Conservation (phyloP, 2,113 vertebrate species). For the Varanus salvator region DNA sequence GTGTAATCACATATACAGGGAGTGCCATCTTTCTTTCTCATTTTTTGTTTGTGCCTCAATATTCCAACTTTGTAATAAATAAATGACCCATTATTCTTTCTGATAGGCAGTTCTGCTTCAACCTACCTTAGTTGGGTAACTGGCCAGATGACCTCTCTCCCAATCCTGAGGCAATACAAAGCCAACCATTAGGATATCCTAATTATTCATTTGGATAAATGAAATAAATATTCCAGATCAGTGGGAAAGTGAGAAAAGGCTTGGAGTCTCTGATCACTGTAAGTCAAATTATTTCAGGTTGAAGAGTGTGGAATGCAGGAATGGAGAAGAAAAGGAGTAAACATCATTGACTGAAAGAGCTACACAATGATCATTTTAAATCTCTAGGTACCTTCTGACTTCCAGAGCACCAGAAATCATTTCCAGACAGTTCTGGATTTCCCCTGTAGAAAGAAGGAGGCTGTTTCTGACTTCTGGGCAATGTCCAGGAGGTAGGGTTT, state of each 20-base stretch:
- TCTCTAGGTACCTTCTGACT: background rate
- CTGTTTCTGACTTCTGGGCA: background rate
- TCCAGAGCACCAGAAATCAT: background rate
- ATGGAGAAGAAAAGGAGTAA: background rate
- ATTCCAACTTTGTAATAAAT: no score
- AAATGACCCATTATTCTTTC: no score
- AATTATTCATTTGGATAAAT: no score
- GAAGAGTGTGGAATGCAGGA: background rate
- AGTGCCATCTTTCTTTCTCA: no score
- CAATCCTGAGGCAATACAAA: background rate
- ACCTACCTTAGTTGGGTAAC: no score
- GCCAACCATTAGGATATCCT: background rate
- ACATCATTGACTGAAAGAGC: background rate
- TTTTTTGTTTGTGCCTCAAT: no score
- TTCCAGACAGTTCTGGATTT: background rate
- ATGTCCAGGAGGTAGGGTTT: no score
- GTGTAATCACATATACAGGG: no score
- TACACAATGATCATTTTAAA: background rate
- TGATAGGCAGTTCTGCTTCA: no score
- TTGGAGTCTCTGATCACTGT: background rate
- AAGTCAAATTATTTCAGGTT: background rate
- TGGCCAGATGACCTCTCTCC: no score
- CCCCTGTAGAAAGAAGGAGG: conserved; percentile 33
- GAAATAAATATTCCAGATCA: background rate
- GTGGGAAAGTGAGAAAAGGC: background rate